Base-by-base conservation (phyloP, 2,797 vertebrate genomes). In the Pseudocheirus occidentalis region DNA sequence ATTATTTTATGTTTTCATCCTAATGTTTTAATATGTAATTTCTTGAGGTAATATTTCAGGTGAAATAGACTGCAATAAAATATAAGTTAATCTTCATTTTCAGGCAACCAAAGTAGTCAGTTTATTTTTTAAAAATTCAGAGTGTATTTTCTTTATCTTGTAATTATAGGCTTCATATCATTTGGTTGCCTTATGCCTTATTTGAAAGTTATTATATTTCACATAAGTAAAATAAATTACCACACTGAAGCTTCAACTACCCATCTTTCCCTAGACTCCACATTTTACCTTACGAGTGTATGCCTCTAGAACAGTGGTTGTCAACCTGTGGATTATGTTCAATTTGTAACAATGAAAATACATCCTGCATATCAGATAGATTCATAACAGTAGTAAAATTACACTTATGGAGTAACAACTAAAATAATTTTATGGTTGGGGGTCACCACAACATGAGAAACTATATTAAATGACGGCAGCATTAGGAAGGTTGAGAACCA, bases 21-120 rank as follows among this genome's bases (percentile, higher is more conserved):
- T 58, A 58, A 58, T 58, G 5, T 28, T 27, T 58, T 58, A 58
- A 58, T 24, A 27, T 7, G 5, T 28, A 7, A 58, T 90, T 3
- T 95, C 92, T 94, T 27, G 31, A 91, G 89, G 34, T 55, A 18
- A 12, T 55, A 54, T 90, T 94, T 91, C 66, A 92, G 12, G 14
- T 87, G 93, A 1, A 31, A 90, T 93, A 55, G 4, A 62, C 0
- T 9, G 58, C 0, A 52, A 6, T 81, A 90, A 94, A 90, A 57
- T 92, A 46, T 81, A 73, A 73, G 54, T 81, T 90, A 97, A 96
- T 46, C 1, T 0, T 31, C 31, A 93, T 46, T 95, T 96, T 93
- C 81, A 93, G 92, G 54, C 73, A 90, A 1, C 34, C 21, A 5
- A 93, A 92, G 4, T 0, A 81, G 55, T 91, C 95, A 59, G 11